Conservation (phyloP, 2,888 invertebrate species). For the Platycheirus albimanus region DNA sequence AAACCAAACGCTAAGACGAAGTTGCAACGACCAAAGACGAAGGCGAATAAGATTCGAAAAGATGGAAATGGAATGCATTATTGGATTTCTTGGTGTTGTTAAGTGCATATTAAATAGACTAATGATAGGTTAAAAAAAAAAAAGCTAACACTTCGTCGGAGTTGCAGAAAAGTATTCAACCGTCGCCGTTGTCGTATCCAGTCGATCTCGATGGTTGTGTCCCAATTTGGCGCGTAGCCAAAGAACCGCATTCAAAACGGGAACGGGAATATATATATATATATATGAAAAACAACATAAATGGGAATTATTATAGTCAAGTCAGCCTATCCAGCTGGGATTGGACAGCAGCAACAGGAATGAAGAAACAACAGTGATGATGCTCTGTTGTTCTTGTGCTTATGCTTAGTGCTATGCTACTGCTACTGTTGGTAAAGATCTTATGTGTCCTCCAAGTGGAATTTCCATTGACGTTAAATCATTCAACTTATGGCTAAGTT, state of each 20-base stretch:
- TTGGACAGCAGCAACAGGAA: conserved; percentile 21
- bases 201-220: conserved; percentile 31
- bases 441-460: conserved; percentile 46
- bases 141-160: conserved; percentile 64
- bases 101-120: conserved; percentile 75
- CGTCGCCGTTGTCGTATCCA: conserved; percentile 30
- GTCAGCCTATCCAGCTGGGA: conserved; percentile 42
- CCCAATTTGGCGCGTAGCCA: conserved; percentile 58
- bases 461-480: conserved; percentile 64
- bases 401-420: too few species aligned
- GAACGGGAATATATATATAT: conserved; percentile 68
- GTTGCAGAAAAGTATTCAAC: conserved; percentile 56
- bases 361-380: conserved; percentile 8
- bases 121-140: conserved; percentile 68
- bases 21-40: background rate
- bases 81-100: conserved; percentile 74
- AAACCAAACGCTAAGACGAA: conserved; percentile 1
- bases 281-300: conserved; percentile 54
- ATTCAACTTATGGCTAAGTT: conserved; percentile 67
- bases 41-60: conserved; percentile 30
- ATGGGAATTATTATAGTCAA: conserved; percentile 61
- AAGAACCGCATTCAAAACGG: conserved; percentile 69
- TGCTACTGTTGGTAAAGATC: conserved; percentile 23
- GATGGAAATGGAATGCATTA: conserved; percentile 74
- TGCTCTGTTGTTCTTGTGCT: background rate